These are phyloP conservation scores for Spinus pinus DNA, from an alignment of 2,797 vertebrate species.

Conservation along the genomic window DNA sequence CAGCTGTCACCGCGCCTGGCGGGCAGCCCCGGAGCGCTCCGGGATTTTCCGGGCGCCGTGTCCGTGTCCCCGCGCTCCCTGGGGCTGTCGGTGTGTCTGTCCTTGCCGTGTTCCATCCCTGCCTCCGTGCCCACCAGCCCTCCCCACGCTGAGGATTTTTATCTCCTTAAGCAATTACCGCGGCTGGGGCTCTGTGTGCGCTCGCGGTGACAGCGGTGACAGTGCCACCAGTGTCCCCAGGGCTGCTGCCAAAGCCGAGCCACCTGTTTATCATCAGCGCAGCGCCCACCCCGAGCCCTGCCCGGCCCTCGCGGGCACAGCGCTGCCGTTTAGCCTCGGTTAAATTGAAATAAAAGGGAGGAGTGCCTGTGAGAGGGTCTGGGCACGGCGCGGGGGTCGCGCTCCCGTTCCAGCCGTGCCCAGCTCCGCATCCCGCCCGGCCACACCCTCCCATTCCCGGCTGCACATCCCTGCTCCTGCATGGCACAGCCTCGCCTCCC, in stretches of 20 bases:
- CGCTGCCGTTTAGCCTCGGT: fast-evolving
- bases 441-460: constrained; percentile 23
- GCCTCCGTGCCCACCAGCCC: neutral
- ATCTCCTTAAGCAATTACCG: neutral
- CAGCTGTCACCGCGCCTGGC: fast-evolving
- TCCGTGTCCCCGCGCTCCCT: neutral
- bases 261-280: constrained; percentile 12
- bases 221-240: neutral
- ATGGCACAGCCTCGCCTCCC: neutral
- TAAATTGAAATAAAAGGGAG: fast-evolving
- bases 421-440: constrained; percentile 6
- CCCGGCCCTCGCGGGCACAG: neutral
- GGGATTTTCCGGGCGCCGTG: fast-evolving
- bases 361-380: fast-evolving
- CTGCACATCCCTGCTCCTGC: neutral
- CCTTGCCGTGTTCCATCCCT: neutral
- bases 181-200: neutral
- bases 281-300: fast-evolving
- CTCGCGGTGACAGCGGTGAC: fast-evolving
- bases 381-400: fast-evolving
- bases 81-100: neutral
- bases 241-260: neutral
- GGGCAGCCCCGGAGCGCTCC: neutral
- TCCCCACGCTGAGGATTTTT: neutral
- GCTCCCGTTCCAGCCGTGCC: neutral